Conservation (phyloP, 2,113 vertebrate species). For the Dendropsophus ebraccatus region DNA sequence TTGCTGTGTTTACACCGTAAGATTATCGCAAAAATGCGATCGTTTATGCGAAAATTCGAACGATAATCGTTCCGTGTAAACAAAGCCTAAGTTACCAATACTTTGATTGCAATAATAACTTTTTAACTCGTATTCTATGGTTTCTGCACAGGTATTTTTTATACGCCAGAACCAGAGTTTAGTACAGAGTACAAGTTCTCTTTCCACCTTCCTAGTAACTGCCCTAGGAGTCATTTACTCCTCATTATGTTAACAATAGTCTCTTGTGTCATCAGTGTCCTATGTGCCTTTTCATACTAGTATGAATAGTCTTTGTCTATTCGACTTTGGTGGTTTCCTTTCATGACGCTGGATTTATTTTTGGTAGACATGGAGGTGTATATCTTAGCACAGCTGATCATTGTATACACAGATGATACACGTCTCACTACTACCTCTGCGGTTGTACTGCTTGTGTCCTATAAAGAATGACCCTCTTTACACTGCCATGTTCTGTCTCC, state of each 20-base stretch:
- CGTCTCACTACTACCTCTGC: no score
- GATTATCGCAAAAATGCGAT: no score
- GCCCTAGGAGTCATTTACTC: neutral
- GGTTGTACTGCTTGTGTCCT: no score
- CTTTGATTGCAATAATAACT: neutral
- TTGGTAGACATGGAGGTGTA: slow-evolving; percentile 8
- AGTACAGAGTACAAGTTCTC: no score
- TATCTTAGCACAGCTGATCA: neutral
- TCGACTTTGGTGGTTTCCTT: neutral
- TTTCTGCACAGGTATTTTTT: neutral
- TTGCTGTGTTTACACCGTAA: no score
- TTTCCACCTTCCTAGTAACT: neutral
- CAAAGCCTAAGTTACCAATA: neutral
- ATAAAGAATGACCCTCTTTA: no score
- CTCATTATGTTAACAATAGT: neutral
- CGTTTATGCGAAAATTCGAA: no score
- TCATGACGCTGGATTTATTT: slow-evolving; percentile 7
- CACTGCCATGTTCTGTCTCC: no score
- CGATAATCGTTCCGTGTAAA: no score
- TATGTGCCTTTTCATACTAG: neutral
- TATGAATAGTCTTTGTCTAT: neutral
- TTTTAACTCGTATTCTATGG: neutral
- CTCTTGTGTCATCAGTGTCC: neutral
- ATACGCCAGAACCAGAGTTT: neutral
- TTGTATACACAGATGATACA: neutral